A percentile compares a stretch with the other conserved stretches of the same genome.
Conservation (phyloP, 2,113 vertebrate genomes). For the Colius striatus region DNA sequence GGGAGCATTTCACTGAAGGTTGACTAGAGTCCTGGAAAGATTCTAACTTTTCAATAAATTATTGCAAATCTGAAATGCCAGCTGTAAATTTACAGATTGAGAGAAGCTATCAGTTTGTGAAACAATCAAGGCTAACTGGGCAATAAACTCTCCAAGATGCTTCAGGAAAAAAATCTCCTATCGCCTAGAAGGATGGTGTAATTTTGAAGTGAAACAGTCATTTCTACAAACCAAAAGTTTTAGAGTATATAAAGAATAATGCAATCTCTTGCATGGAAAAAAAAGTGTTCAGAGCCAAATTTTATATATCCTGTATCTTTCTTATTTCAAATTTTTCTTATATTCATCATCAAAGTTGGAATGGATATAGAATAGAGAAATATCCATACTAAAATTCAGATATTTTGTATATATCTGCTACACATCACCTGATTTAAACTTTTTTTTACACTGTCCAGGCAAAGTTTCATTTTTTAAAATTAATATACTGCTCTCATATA, state of each 20-base stretch:
- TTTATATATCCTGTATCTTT: background rate
- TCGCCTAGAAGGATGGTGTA: background rate
- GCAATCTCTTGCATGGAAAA: background rate
- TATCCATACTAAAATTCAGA: background rate
- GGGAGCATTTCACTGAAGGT: background rate
- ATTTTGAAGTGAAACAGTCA: background rate
- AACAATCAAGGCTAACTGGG: background rate
- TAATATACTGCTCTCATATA: background rate
- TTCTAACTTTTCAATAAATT: background rate
- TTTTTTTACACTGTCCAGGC: background rate
- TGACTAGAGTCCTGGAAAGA: background rate
- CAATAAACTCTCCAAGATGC: background rate
- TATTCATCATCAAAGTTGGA: background rate
- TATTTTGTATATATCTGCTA: background rate
- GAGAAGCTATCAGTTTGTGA: background rate
- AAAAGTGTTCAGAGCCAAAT: background rate
- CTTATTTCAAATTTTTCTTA: background rate
- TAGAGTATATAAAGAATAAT: background rate
- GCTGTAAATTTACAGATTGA: background rate
- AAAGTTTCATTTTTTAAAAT: background rate
- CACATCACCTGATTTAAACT: background rate
- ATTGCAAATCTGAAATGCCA: background rate
- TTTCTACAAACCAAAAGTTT: background rate
- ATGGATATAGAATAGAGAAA: background rate
- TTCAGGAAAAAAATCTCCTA: background rate